phyloP scores from a whole-genome alignment of 2,888 invertebrate genomes.

The Pilophorus perplexus region DNA sequence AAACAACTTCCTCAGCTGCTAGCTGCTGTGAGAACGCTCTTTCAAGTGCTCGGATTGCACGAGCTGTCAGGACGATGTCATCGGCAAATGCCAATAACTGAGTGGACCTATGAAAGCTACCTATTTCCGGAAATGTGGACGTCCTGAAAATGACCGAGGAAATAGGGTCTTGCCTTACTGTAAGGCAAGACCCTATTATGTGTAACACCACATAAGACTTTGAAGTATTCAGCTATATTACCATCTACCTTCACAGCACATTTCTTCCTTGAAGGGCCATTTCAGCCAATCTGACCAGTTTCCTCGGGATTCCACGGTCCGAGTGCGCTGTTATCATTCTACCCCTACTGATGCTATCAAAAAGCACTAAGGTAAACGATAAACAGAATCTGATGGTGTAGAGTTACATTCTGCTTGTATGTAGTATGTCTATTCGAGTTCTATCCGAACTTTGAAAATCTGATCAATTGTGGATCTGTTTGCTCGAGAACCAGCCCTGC shows the following conservation, averaged over 20 bases:
- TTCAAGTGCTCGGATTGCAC: not conserved
- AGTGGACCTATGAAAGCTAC: not conserved
- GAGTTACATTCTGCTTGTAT: not conserved
- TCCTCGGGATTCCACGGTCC: not conserved
- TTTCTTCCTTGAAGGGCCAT: not conserved
- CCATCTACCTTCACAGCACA: not conserved
- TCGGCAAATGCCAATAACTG: not conserved
- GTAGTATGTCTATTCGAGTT: not conserved
- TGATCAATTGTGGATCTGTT: not conserved
- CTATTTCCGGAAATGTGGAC: not conserved
- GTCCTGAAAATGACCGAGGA: not conserved
- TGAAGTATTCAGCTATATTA: not conserved
- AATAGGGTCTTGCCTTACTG: not conserved
- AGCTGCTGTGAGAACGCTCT: not conserved
- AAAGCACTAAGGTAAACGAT: not conserved
- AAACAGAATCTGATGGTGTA: conserved; percentile 2
- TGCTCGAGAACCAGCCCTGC: not conserved
- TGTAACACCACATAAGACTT: not conserved
- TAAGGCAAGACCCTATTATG: too few species aligned
- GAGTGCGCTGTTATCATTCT: not conserved
- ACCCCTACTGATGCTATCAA: not conserved
- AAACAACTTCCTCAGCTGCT: not conserved
- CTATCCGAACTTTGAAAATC: not conserved
- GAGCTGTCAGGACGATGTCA: not conserved
- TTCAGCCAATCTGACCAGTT: not conserved